These are phyloP conservation scores for Melikaiella ostensackeni DNA, from an alignment of 2,888 invertebrate species.

Conservation along the genomic window DNA sequence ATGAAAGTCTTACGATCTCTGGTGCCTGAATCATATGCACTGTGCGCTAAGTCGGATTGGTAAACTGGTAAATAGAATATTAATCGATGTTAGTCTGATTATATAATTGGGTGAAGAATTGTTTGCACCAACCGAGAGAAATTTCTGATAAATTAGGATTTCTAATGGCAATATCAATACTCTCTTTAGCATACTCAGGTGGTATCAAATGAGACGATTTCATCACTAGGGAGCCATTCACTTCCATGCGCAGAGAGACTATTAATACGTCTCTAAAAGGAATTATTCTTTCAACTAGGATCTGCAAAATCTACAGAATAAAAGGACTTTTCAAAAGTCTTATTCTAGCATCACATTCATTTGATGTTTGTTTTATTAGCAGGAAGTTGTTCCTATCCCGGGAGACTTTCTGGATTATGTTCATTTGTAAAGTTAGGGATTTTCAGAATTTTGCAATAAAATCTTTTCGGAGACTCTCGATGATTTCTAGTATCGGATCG, in stretches of 20 bases:
- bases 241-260: not conserved
- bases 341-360: no score
- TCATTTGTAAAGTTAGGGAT: not conserved
- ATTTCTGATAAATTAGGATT: not conserved
- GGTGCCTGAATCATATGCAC: not conserved
- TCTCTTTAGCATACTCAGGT: not conserved
- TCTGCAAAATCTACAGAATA: not conserved
- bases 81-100: not conserved
- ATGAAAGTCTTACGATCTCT: conserved; percentile 19
- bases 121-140: not conserved
- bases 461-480: not conserved
- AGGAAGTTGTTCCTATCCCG: not conserved
- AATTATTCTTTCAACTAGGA: no score
- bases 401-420: not conserved
- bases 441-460: not conserved
- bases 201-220: not conserved
- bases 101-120: conserved; percentile 3
- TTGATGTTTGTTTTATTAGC: not conserved
- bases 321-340: not conserved
- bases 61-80: not conserved
- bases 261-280: no score
- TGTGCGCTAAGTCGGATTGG: not conserved
- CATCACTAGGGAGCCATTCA: not conserved
- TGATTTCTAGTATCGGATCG: not conserved
- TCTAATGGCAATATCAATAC: not conserved